Evolutionary conservation across 2,888 invertebrate species (phyloP).

Genomic region (Megaustenia siamemsis): DNA sequence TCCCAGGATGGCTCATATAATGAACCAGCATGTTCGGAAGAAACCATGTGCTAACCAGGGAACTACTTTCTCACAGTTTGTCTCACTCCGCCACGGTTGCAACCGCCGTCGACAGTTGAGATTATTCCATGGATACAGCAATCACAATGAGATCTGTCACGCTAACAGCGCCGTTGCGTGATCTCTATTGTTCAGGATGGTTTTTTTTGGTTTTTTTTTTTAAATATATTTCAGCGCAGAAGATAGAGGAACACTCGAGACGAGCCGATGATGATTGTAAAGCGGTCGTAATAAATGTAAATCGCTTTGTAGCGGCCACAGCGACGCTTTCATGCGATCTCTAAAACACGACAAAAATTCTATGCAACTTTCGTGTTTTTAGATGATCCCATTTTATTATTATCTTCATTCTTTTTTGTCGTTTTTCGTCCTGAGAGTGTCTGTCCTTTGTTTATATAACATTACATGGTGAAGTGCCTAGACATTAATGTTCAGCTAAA

Average conservation of each 20-base stretch:
- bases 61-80: constrained; percentile 50
- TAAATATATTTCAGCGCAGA: background rate
- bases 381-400: no score
- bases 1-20: constrained; percentile 18
- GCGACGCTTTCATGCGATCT: no score
- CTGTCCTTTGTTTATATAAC: no score
- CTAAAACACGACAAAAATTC: no score
- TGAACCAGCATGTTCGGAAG: constrained; percentile 40
- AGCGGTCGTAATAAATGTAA: background rate
- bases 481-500: no score
- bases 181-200: background rate
- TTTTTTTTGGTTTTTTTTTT: background rate
- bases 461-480: no score
- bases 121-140: background rate
- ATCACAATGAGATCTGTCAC: constrained; percentile 32
- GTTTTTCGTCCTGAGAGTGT: no score
- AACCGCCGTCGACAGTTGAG: background rate
- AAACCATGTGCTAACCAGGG: constrained; percentile 43
- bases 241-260: background rate
- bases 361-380: no score
- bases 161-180: background rate
- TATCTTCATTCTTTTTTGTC: no score
- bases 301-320: background rate
- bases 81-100: constrained; percentile 40
- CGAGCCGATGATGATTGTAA: background rate